Conservation (phyloP, 37 sponge, comb jelly and placozoan genomes). For the Aplysina aerophoba region DNA sequence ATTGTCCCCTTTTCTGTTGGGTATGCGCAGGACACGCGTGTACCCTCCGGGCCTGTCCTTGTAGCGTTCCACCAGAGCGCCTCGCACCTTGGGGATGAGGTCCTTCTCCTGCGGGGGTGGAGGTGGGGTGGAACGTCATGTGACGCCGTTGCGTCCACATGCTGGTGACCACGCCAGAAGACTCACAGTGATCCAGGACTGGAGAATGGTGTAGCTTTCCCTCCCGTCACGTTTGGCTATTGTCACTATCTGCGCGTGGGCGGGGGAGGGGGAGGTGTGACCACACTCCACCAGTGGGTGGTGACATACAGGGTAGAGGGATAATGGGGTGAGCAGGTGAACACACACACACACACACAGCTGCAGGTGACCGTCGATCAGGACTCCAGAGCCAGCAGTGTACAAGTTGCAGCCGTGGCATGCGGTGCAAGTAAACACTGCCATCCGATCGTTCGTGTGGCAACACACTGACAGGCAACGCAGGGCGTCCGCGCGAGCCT, state of each 20-base stretch:
- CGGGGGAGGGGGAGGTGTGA: neutral
- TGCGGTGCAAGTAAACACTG: no score
- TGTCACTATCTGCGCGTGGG: neutral
- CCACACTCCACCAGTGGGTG: no score
- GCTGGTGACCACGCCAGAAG: neutral
- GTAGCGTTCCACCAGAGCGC: slow-evolving; percentile 58
- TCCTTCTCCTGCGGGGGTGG: slow-evolving; percentile 41
- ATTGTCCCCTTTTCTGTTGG: slow-evolving; percentile 81
- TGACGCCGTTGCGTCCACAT: neutral
- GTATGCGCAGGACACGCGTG: slow-evolving; percentile 75
- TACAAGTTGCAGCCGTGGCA: neutral
- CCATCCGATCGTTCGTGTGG: no score
- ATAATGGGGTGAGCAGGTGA: neutral
- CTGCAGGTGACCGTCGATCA: neutral
- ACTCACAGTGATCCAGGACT: slow-evolving; percentile 10
- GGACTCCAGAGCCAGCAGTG: neutral
- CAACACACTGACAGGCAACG: no score
- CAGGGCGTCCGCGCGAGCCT: no score
- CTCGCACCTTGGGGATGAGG: slow-evolving; percentile 70
- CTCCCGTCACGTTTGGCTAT: slow-evolving; percentile 6
- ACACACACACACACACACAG: slow-evolving; percentile 47
- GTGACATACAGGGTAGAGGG: neutral
- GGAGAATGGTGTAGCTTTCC: neutral
- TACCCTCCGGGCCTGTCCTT: slow-evolving; percentile 71
- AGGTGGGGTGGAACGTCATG: neutral